Conservation (phyloP, 1,140 invertebrate genomes). For the Sminthurinus signatus region DNA sequence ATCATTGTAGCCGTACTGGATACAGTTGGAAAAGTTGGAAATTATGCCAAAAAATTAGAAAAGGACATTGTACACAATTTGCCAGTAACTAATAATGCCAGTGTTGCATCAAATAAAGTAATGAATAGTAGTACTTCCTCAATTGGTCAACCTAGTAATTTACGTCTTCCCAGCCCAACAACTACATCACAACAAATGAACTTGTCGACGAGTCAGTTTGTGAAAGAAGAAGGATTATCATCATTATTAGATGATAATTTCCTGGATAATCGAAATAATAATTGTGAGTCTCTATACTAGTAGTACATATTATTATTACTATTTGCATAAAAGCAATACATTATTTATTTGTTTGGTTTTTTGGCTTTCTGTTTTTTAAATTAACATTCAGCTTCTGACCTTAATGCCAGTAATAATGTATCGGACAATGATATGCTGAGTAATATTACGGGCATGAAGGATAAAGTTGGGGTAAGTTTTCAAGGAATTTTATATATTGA, state of each 20-base stretch:
- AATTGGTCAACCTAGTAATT: not conserved
- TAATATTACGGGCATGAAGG: too few relatives aligned
- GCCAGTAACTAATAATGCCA: not conserved
- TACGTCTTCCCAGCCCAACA: not conserved
- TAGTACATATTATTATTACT: too few relatives aligned
- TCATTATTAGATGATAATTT: slow-evolving; percentile 1
- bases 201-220: not conserved
- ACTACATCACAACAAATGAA: too few relatives aligned
- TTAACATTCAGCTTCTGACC: not conserved
- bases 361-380: not conserved
- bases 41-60: not conserved
- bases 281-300: not conserved
- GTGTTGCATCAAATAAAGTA: too few relatives aligned
- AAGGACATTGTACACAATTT: not conserved
- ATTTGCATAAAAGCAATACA: not conserved
- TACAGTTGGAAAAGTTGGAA: too few relatives aligned
- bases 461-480: too few relatives aligned
- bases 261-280: not conserved
- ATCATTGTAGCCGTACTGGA: too few relatives aligned
- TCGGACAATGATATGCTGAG: not conserved
- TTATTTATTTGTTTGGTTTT: not conserved
- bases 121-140: not conserved
- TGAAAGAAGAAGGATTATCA: not conserved
- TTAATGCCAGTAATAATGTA: not conserved
- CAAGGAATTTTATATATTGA: too few relatives aligned